These are phyloP conservation scores for Syngnathus acus DNA, from an alignment of 2,797 vertebrate genomes.

Conservation along the genomic window DNA sequence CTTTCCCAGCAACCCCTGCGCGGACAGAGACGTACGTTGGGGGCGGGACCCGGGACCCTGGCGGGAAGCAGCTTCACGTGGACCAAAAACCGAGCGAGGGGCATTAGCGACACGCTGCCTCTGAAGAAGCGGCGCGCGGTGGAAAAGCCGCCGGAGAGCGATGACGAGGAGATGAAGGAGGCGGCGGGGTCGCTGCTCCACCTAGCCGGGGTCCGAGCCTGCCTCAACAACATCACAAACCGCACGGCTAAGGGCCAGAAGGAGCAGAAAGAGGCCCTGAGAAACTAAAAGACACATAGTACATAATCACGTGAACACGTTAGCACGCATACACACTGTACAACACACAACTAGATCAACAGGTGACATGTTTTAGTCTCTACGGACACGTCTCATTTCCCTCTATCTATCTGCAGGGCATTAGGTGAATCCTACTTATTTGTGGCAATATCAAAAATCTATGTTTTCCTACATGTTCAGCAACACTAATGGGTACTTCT, in stretches of 20 bases:
- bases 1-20: slow-evolving; percentile 76
- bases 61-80: slow-evolving; percentile 79
- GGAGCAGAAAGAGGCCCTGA: slow-evolving; percentile 88
- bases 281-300: slow-evolving; percentile 74
- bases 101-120: slow-evolving; percentile 87
- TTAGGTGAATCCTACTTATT: slow-evolving; percentile 99
- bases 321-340: slow-evolving; percentile 18
- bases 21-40: slow-evolving; percentile 78
- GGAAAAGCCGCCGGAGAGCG: slow-evolving; percentile 89
- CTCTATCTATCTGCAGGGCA: slow-evolving; percentile 91
- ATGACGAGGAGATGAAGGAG: slow-evolving; percentile 98
- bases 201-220: slow-evolving; percentile 88
- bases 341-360: slow-evolving; percentile 58
- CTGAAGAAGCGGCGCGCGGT: slow-evolving; percentile 90
- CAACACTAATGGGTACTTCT: slow-evolving; percentile 68
- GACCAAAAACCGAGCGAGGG: slow-evolving; percentile 76
- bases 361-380: slow-evolving; percentile 67
- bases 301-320: slow-evolving; percentile 28
- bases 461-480: slow-evolving; percentile 75
- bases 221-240: slow-evolving; percentile 97
- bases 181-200: slow-evolving; percentile 93
- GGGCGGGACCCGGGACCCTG: slow-evolving; percentile 68
- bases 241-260: slow-evolving; percentile 95
- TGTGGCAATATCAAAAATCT: slow-evolving; percentile 98
- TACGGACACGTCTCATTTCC: slow-evolving; percentile 64